A percentile compares a stretch with the other conserved stretches of the same genome.
phyloP scores from a whole-genome alignment of 2,888 invertebrate genomes.

The Fragum fragum region DNA sequence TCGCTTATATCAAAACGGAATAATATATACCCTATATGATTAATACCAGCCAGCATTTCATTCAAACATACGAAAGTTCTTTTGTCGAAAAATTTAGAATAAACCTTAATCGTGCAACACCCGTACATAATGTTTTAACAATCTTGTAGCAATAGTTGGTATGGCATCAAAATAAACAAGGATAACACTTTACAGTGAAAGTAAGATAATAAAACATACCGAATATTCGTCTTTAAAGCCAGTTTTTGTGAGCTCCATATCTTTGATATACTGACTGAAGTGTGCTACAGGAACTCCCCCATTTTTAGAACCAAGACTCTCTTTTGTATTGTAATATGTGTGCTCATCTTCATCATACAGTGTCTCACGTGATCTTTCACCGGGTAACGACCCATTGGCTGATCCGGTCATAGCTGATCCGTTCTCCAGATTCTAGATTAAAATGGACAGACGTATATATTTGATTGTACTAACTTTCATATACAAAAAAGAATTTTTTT shows the following conservation, averaged over 20 bases:
- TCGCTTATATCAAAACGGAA: too few species aligned
- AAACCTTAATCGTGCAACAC: too few species aligned
- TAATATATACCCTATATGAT: too few species aligned
- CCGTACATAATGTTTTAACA: too few species aligned
- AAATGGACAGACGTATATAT: neutral
- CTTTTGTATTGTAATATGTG: slow-evolving; percentile 64
- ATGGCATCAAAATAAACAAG: too few species aligned
- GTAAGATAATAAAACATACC: slow-evolving; percentile 37
- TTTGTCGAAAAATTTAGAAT: too few species aligned
- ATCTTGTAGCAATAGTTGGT: too few species aligned
- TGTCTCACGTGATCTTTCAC: slow-evolving; percentile 7
- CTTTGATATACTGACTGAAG: slow-evolving; percentile 66
- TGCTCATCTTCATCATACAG: slow-evolving; percentile 37
- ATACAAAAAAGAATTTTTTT: too few species aligned
- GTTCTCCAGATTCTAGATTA: neutral
- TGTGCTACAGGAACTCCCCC: slow-evolving; percentile 61
- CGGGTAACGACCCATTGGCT: slow-evolving; percentile 1
- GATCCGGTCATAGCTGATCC: neutral
- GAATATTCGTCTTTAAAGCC: slow-evolving; percentile 66
- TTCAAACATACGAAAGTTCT: too few species aligned
- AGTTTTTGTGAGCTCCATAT: slow-evolving; percentile 60
- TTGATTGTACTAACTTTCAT: too few species aligned
- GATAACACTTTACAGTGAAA: too few species aligned
- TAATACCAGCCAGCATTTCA: too few species aligned
- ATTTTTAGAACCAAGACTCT: slow-evolving; percentile 25